phyloP scores from a whole-genome alignment of 2,888 invertebrate species.

The Ferdinandea cuprea region DNA sequence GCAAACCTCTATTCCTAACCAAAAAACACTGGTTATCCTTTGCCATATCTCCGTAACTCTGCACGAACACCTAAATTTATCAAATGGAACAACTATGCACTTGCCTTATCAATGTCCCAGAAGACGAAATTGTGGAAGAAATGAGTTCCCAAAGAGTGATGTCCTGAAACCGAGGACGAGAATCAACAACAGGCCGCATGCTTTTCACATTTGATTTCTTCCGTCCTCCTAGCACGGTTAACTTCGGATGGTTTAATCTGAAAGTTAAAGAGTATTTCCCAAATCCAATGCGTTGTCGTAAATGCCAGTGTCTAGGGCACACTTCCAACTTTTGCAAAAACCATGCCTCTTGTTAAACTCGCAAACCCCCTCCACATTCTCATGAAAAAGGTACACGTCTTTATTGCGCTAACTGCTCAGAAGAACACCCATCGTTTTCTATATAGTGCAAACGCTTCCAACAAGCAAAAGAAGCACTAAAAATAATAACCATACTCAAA shows the following conservation, averaged over 20 bases:
- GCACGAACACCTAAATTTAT: conserved; percentile 6
- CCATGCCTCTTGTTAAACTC: background rate
- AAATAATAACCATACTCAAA: conserved; percentile 5
- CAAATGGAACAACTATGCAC: conserved; percentile 19
- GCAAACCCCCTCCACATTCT: conserved; percentile 10
- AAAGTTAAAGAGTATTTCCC: conserved; percentile 26
- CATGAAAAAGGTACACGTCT: background rate
- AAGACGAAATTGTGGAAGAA: no score
- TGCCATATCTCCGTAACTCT: background rate
- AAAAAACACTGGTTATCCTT: conserved; percentile 4
- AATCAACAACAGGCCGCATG: conserved; percentile 9
- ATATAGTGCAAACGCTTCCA: background rate
- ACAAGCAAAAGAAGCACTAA: conserved; percentile 7
- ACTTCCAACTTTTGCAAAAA: background rate
- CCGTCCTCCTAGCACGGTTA: background rate
- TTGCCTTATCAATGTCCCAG: conserved; percentile 9
- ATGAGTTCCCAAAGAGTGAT: background rate
- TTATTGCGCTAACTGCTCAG: no score
- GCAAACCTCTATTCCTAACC: background rate
- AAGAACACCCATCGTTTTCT: conserved; percentile 20
- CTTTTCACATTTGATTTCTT: conserved; percentile 17
- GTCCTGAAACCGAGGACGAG: no score
- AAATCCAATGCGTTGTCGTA: conserved; percentile 15
- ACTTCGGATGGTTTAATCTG: conserved; percentile 16
- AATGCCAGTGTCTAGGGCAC: conserved; percentile 1